A percentile compares a stretch with the other conserved stretches of the same genome.
These are phyloP conservation scores for Thalassoma bifasciatum DNA, from an alignment of 2,113 vertebrate genomes.

Conservation along the genomic window DNA sequence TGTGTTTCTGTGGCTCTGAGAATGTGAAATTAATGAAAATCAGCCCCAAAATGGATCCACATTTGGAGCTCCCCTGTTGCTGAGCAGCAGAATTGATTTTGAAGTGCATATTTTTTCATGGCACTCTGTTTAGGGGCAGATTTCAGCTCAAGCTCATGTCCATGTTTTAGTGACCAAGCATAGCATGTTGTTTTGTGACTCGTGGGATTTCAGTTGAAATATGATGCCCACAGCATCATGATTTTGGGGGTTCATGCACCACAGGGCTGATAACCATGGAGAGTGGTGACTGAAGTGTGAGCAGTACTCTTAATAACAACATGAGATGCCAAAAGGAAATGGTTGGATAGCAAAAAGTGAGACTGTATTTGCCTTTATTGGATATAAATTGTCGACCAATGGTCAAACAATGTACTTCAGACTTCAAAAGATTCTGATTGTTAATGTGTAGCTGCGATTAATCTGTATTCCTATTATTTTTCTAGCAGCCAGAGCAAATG, in stretches of 20 bases:
- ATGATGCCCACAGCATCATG: conserved; percentile 23
- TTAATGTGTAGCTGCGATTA: background rate
- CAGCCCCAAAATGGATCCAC: conserved; percentile 47
- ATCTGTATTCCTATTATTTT: background rate
- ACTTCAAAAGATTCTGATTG: background rate
- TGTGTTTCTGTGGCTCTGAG: conserved; percentile 33
- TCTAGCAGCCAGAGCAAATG: background rate
- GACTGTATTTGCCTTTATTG: conserved; percentile 2
- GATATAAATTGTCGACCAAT: background rate
- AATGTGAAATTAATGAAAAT: conserved; percentile 47
- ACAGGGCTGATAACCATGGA: conserved; percentile 25
- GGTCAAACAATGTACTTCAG: background rate
- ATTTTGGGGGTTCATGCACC: conserved; percentile 40
- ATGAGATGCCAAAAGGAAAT: conserved; percentile 39
- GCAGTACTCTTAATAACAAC: conserved; percentile 25
- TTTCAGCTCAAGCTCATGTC: conserved; percentile 36
- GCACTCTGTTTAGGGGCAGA: conserved; percentile 31
- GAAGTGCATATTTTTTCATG: conserved; percentile 61
- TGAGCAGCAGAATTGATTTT: conserved; percentile 67
- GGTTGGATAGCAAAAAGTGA: conserved; percentile 5
- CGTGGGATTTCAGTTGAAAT: conserved; percentile 55
- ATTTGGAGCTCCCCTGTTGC: conserved; percentile 54
- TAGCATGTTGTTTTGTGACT: conserved; percentile 63
- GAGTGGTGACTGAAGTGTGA: conserved; percentile 11
- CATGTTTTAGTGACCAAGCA: conserved; percentile 52